Conservation (phyloP, 2,888 invertebrate genomes). For the Drosophila macrospina region DNA sequence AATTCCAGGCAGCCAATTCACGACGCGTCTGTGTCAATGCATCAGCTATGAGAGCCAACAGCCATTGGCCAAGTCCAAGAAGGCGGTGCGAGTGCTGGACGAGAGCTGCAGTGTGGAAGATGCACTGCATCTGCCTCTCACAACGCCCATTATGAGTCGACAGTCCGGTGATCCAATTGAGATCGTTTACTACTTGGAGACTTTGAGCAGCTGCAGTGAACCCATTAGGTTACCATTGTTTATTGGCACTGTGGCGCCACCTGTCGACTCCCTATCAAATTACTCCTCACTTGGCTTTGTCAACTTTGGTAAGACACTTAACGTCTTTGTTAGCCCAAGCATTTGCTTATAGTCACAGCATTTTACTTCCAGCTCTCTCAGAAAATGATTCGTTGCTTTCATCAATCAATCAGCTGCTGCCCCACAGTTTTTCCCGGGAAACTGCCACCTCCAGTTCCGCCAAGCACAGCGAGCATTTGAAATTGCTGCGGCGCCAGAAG, state of each 20-base stretch:
- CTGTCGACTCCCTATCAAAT: slow-evolving; percentile 14
- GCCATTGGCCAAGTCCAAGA: slow-evolving; percentile 52
- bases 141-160: slow-evolving; percentile 56
- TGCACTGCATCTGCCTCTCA: slow-evolving; percentile 61
- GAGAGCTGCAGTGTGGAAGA: slow-evolving; percentile 29
- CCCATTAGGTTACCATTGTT: slow-evolving; percentile 44
- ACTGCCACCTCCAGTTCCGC: neutral
- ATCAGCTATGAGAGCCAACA: slow-evolving; percentile 44
- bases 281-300: slow-evolving; percentile 40
- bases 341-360: neutral
- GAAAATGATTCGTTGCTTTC: slow-evolving; percentile 38
- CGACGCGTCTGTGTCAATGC: slow-evolving; percentile 60
- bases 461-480: slow-evolving; percentile 53
- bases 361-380: slow-evolving; percentile 37
- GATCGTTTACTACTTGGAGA: slow-evolving; percentile 59
- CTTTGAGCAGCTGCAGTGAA: slow-evolving; percentile 7
- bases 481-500: slow-evolving; percentile 50
- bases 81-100: slow-evolving; percentile 42
- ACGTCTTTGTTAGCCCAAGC: neutral
- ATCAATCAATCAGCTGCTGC: slow-evolving; percentile 40
- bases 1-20: neutral
- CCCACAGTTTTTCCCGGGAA: slow-evolving; percentile 57
- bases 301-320: slow-evolving; percentile 57
- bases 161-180: slow-evolving; percentile 31
- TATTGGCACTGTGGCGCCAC: slow-evolving; percentile 68